A percentile compares a stretch with the other conserved stretches of the same genome.
phyloP scores from a whole-genome alignment of 35 echinoderm and acorn worm species.

The Heliocidaris erythrogramma region DNA sequence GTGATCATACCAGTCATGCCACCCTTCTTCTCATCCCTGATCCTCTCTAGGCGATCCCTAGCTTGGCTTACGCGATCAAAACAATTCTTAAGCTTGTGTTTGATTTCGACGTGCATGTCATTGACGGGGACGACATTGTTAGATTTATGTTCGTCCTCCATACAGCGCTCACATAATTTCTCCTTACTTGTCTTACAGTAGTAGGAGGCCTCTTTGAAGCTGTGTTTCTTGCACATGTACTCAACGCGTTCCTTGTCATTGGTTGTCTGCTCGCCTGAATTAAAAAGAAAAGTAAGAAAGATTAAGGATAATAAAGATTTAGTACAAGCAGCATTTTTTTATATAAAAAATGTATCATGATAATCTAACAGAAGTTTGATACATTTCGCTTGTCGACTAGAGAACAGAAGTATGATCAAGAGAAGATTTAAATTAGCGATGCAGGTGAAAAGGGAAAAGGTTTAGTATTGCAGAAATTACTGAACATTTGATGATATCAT shows the following conservation, averaged over 20 bases:
- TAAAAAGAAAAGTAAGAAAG: background rate
- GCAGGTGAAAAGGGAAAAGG: too few species aligned
- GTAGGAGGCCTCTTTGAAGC: background rate
- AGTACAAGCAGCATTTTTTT: background rate
- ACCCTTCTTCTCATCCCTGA: background rate
- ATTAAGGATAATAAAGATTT: background rate
- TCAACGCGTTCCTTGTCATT: background rate
- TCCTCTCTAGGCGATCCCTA: background rate
- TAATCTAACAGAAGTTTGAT: too few species aligned
- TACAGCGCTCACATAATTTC: background rate
- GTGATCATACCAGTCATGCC: constrained; percentile 21
- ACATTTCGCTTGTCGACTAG: too few species aligned
- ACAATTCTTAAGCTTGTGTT: background rate
- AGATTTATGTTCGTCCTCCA: background rate
- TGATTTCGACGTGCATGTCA: constrained; percentile 8
- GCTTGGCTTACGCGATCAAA: background rate
- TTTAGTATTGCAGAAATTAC: too few species aligned
- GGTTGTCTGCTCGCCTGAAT: background rate
- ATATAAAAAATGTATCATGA: too few species aligned
- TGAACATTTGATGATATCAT: too few species aligned
- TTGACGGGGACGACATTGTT: background rate
- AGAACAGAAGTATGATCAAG: too few species aligned
- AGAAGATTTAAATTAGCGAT: too few species aligned
- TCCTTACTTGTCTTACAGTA: constrained; percentile 7
- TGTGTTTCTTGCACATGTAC: constrained; percentile 25